Conservation (phyloP, 2,888 invertebrate genomes). For the Seira musarum region DNA sequence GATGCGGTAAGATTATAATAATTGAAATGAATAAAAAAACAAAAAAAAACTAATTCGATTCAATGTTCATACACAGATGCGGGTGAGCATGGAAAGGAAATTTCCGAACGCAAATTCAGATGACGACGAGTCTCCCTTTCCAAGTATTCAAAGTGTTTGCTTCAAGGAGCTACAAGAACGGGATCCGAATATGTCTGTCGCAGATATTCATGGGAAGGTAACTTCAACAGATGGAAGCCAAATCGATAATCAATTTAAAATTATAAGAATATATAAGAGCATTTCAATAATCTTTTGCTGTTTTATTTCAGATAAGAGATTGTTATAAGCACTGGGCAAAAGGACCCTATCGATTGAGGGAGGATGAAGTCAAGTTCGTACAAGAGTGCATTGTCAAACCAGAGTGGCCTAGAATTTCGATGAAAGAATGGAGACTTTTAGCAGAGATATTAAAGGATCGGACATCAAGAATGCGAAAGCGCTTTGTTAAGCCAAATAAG, state of each 20-base stretch:
- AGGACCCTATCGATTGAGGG: conserved; percentile 43
- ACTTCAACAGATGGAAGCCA: no score
- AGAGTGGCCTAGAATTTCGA: conserved; percentile 39
- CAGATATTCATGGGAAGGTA: conserved; percentile 38
- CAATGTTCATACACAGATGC: no score
- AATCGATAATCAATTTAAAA: no score
- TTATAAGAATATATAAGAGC: no score
- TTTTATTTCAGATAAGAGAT: conserved; percentile 41
- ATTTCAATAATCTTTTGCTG: no score
- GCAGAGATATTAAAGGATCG: conserved; percentile 44
- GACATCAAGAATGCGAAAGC: conserved; percentile 39
- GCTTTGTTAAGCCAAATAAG: conserved; percentile 18
- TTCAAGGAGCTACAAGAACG: conserved; percentile 38
- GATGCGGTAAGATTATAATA: conserved; percentile 6
- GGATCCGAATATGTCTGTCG: conserved; percentile 24
- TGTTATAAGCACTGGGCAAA: conserved; percentile 47
- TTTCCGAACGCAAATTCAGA: conserved; percentile 29
- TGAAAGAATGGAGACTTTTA: conserved; percentile 46
- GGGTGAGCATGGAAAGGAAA: conserved; percentile 27
- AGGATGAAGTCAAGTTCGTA: conserved; percentile 52
- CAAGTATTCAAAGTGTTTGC: conserved; percentile 36
- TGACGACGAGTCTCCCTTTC: conserved; percentile 37
- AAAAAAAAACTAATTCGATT: no score
- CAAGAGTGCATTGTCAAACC: conserved; percentile 50
- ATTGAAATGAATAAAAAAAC: no score